phyloP scores from a whole-genome alignment of 2,888 invertebrate genomes.

The Watsonalla cultraria region DNA sequence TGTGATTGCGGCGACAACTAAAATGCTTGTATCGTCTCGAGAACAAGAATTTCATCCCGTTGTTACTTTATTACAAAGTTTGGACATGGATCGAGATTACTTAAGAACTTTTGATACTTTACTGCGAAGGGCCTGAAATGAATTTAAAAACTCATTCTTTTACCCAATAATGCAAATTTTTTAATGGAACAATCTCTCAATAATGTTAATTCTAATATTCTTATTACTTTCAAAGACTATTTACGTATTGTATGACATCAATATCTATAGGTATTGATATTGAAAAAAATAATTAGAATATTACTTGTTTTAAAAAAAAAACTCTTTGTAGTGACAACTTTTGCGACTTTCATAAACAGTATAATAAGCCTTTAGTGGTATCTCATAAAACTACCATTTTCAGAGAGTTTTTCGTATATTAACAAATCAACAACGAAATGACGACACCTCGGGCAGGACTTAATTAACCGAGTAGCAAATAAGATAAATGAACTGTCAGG shows the following conservation, averaged over 20 bases:
- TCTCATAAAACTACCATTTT: background rate
- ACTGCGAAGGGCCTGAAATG: slow-evolving; percentile 32
- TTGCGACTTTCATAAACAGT: no score
- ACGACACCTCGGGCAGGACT: slow-evolving; percentile 57
- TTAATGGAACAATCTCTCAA: background rate
- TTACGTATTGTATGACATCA: no score
- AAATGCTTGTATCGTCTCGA: slow-evolving; percentile 32
- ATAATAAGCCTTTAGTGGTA: no score
- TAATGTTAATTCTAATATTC: background rate
- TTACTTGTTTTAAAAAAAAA: no score
- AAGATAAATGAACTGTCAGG: slow-evolving; percentile 73
- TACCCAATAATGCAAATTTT: background rate
- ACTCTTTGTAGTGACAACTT: no score
- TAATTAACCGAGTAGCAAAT: slow-evolving; percentile 70
- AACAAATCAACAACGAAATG: slow-evolving; percentile 60
- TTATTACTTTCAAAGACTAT: no score
- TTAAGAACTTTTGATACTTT: slow-evolving; percentile 47
- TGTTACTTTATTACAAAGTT: slow-evolving; percentile 57
- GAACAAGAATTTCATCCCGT: slow-evolving; percentile 31
- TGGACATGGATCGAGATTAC: slow-evolving; percentile 52
- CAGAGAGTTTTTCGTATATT: slow-evolving; percentile 38
- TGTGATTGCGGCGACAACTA: slow-evolving; percentile 10
- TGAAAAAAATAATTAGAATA: no score
- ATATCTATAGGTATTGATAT: no score
- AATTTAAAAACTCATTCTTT: slow-evolving; percentile 34